Base-by-base conservation (phyloP, 2,113 vertebrate species). In the Seriola dumerili region DNA sequence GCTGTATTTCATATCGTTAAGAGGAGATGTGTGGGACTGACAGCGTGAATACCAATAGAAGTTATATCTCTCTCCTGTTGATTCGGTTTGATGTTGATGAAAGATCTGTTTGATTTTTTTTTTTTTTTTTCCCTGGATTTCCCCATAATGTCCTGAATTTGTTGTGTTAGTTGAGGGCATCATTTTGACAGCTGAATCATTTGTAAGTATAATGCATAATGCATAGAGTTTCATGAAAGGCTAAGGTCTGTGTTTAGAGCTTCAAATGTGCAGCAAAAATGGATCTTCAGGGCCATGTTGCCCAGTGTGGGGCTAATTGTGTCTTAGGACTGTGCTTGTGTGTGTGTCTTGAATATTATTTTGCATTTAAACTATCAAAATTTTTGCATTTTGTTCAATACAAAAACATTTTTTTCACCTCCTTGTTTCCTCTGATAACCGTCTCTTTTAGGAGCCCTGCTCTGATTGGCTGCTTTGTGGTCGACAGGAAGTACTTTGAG, bases 401-500 rank as follows among this genome's bases (percentile, higher is more conserved):
- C 32, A 29, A 57, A 40, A 40, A 52, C 50, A 1, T 58, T 64
- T 32, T 59, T 57, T 63, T 32, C 48, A 7, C 2, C 11, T 13
- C 29, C 75, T 44, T 36, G 5, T 50, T 38, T 52, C 13, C 23
- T 58, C 69, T 8, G 4, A 23, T 68, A 5, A 48, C 32, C 2
- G 25, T 84, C 2, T 59, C 25, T 70, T 81, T 1, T 19, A 96
- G 96, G 86, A 96, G 94, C 64, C 95, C 96, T 1, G 94, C 95
- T 87, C 66, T 95, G 78, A 96, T 95, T 89, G 95, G 95, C 42
- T 95, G 95, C 92, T 79, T 96, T 71, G 93, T 95, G 69, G 95
- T 94, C 14, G 86, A 95, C 69, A 94, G 95, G 84, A 92, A 92
- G 66, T 97, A 96, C 91, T 92, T 96, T 87, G 94, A 89, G 84